These are phyloP conservation scores for Ornithorhynchus anatinus DNA, from an alignment of 2,113 vertebrate genomes.

Conservation along the genomic window DNA sequence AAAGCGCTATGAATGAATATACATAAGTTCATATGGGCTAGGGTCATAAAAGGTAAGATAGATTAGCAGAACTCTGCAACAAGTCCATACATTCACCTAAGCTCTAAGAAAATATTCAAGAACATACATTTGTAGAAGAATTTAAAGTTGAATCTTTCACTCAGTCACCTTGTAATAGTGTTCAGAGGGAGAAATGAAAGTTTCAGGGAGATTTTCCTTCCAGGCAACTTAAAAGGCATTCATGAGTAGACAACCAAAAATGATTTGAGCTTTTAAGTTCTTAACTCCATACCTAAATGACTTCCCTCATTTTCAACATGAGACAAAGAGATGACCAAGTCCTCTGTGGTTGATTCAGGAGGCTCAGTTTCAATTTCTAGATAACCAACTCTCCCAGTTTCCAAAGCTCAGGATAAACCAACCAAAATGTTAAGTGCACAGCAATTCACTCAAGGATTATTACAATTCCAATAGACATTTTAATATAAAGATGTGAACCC, in stretches of 20 bases:
- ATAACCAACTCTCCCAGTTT: not conserved
- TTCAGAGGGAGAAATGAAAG: not conserved
- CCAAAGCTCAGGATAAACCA: not conserved
- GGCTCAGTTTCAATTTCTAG: constrained; percentile 17
- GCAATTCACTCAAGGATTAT: no score
- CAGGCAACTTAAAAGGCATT: constrained; percentile 28
- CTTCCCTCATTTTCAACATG: constrained; percentile 32
- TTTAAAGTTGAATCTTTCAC: not conserved
- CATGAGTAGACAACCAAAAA: constrained; percentile 7
- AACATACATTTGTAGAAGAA: not conserved
- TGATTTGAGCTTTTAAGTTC: constrained; percentile 3
- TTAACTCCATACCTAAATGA: constrained; percentile 3
- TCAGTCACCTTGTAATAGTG: not conserved
- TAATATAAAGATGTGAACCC: not conserved
- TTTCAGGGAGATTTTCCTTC: constrained; percentile 15
- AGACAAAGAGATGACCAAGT: constrained; percentile 23
- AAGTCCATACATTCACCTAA: not conserved
- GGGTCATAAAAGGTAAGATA: not conserved
- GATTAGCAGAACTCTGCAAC: not conserved
- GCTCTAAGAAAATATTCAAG: not conserved
- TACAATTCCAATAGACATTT: not conserved
- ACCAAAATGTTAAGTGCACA: not conserved
- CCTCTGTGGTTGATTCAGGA: constrained; percentile 1
- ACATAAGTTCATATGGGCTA: no score
- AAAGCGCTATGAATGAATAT: no score